Evolutionary conservation across 2,888 invertebrate genomes (phyloP).

Genomic region (Leistus spinibarbis): DNA sequence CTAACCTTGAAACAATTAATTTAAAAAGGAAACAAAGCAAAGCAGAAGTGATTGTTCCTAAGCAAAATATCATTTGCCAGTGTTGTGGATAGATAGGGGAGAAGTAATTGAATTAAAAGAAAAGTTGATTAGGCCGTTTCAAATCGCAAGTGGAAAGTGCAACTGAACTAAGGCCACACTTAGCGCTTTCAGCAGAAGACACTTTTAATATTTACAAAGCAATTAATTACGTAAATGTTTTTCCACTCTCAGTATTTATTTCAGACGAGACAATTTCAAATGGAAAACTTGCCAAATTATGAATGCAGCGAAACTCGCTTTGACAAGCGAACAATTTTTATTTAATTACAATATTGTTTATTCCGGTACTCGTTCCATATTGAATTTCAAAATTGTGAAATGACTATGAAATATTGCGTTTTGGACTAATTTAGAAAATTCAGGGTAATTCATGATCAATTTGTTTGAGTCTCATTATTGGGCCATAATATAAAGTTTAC

Average conservation of each 20-base stretch:
- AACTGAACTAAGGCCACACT: background rate
- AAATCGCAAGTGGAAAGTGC: background rate
- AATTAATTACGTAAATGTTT: background rate
- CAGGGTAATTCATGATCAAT: background rate
- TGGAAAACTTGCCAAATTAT: background rate
- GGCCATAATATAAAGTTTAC: constrained; percentile 4
- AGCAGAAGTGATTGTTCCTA: background rate
- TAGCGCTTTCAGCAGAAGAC: background rate
- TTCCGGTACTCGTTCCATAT: background rate
- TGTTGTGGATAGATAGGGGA: background rate
- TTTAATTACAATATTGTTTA: background rate
- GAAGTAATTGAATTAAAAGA: background rate
- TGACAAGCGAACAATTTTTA: background rate
- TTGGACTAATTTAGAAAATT: no score
- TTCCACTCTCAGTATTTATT: background rate
- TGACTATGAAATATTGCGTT: constrained; percentile 19
- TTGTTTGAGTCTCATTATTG: background rate
- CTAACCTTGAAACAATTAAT: background rate
- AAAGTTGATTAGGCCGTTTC: background rate
- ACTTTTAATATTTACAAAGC: background rate
- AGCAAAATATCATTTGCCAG: background rate
- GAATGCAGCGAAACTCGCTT: background rate
- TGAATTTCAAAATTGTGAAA: background rate
- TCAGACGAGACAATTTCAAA: background rate
- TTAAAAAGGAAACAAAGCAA: background rate